Evolutionary conservation across 2,113 vertebrate species (phyloP), one percentile per base, ranked within the genome.

Genomic region (Ancistrus triradiatus): DNA sequence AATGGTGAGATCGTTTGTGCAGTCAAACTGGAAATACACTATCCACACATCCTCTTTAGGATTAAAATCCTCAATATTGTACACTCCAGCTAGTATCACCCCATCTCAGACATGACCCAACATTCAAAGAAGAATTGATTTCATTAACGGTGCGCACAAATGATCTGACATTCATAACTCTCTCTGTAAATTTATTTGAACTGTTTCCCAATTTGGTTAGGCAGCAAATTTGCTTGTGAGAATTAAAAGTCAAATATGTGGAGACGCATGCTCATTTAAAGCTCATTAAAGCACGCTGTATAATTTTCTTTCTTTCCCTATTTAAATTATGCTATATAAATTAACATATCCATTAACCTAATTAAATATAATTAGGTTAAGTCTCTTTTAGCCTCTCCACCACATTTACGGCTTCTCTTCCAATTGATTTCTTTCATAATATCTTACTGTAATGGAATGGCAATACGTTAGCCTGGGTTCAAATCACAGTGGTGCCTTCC

Each of bases 271-370:
- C 13, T 42, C 38, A 42, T 42, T 42, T n/a, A 42, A 42, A 42
- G 38, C 38, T 42, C 38, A 42, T 42, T 42, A 42, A 42, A 42
- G 38, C n/a, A 14, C 6, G n/a, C 14, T 42, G 38, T 42, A n/a
- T n/a, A 14, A 15, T 42, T 42, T 42, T 14, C 9, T 74, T 80
- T 56, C 33, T 15, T 42, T 42, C 11, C n/a, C 14, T 14, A 42
- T 15, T 42, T 42, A 42, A 42, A n/a, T n/a, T n/a, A 42, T 80
- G n/a, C 13, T n/a, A 42, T 42, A 78, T 80, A 85, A 81, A 63
- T 80, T 81, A 84, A 81, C 81, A 68, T 81, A 77, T 79, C 77
- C 76, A 81, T 86, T 85, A 81, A 69, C 76, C 63, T 82, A 83
- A 84, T 81, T 81, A 80, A 86, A 84, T 72, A 72, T 76, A 74